Evolutionary conservation across 2,888 invertebrate genomes (phyloP).

Genomic region (Nyleta sp.): DNA sequence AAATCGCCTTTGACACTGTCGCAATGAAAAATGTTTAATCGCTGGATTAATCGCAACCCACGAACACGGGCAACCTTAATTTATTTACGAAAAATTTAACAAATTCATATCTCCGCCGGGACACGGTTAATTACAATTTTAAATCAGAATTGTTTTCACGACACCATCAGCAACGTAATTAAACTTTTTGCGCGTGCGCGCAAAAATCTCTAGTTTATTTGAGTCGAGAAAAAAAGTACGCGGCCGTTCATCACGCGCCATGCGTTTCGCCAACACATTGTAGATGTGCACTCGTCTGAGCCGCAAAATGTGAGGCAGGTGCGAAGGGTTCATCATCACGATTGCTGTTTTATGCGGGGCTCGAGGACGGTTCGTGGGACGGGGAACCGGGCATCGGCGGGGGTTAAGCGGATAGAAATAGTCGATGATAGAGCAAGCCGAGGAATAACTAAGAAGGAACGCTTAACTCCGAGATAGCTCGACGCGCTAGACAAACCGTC

Average conservation of each 20-base stretch:
- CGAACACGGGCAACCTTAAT: no score
- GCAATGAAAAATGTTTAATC: no score
- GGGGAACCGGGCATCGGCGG: neutral
- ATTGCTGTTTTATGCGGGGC: conserved; percentile 44
- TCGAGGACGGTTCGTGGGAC: conserved; percentile 12
- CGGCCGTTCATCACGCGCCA: conserved; percentile 16
- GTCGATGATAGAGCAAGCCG: conserved; percentile 36
- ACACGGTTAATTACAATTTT: no score
- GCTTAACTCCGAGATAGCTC: conserved; percentile 65
- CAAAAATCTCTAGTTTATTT: conserved; percentile 33
- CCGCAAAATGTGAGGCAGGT: conserved; percentile 40
- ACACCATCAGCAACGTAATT: neutral
- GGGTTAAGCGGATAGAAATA: conserved; percentile 37
- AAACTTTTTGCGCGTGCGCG: conserved; percentile 9
- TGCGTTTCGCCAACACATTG: conserved; percentile 22
- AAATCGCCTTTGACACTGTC: no score
- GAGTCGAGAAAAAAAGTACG: conserved; percentile 17
- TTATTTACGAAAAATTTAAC: no score
- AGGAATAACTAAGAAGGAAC: conserved; percentile 41
- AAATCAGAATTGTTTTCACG: neutral
- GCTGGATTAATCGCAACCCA: no score
- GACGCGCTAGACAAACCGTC: conserved; percentile 70
- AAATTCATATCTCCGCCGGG: no score
- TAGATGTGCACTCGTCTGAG: conserved; percentile 13
- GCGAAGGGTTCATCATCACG: conserved; percentile 52